Evolutionary conservation across 1,140 invertebrate species (phyloP).

Genomic region (Venustaconcha ellipsiformis): DNA sequence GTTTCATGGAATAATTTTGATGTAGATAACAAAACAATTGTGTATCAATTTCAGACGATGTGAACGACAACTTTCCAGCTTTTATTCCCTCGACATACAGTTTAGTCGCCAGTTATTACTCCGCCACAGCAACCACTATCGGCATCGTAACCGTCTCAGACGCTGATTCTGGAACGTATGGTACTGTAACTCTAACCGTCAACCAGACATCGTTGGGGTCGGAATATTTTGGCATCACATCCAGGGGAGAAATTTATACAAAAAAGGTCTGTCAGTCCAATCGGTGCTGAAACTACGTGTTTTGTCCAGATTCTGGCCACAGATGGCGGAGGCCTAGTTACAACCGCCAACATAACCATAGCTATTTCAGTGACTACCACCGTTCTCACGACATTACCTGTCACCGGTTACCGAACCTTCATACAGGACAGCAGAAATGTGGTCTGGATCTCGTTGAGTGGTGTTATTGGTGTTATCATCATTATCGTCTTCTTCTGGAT

Average conservation of each 20-base stretch:
- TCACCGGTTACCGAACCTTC: conserved; percentile 5
- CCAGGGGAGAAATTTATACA: conserved; percentile 1
- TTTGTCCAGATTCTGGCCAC: background rate
- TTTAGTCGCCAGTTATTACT: too few species aligned
- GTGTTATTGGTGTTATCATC: background rate
- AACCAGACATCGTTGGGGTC: background rate
- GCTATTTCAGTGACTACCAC: conserved; percentile 8
- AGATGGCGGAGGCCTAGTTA: conserved; percentile 6
- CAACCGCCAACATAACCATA: background rate
- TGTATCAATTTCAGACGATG: too few species aligned
- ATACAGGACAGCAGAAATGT: conserved; percentile 13
- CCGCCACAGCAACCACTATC: too few species aligned
- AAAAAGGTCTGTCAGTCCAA: background rate
- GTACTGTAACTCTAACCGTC: too few species aligned
- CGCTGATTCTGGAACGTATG: too few species aligned
- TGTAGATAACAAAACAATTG: too few species aligned
- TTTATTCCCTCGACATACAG: too few species aligned
- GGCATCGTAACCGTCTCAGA: too few species aligned
- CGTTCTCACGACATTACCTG: conserved; percentile 3
- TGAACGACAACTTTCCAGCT: too few species aligned
- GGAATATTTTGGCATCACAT: conserved; percentile 15
- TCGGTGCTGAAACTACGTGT: background rate
- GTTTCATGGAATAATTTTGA: too few species aligned
- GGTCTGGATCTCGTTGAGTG: conserved; percentile 7
- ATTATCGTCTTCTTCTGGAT: background rate